Percentiles rank a stretch among this genome's conserved stretches.
phyloP scores from a whole-genome alignment of 2,888 invertebrate species.

The Drosophila kambysellisi region DNA sequence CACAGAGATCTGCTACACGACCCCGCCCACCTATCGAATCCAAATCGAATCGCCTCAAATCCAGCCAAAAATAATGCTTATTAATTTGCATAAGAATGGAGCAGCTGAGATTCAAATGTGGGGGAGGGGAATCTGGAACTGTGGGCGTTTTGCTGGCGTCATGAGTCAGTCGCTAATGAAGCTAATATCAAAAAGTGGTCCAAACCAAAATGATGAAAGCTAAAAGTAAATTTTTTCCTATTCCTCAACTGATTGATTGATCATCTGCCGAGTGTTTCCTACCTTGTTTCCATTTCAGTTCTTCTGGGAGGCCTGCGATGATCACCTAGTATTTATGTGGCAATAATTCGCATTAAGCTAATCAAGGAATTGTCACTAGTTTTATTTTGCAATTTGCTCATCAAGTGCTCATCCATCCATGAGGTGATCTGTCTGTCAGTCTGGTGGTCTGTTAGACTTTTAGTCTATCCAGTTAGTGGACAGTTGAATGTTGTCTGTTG shows the following conservation, averaged over 20 bases:
- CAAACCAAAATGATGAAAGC: slow-evolving; percentile 37
- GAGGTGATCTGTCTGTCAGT: slow-evolving; percentile 11
- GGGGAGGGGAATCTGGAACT: slow-evolving; percentile 5
- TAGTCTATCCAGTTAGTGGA: slow-evolving; percentile 51
- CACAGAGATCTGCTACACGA: slow-evolving; percentile 3
- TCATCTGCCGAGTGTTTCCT: slow-evolving; percentile 1
- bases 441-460: slow-evolving; percentile 21
- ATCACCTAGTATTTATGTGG: not conserved
- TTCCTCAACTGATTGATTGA: slow-evolving; percentile 19
- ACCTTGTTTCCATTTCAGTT: not conserved
- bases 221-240: not conserved
- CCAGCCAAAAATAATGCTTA: slow-evolving; percentile 44
- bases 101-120: too few species aligned
- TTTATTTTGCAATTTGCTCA: slow-evolving; percentile 49
- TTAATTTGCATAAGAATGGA: slow-evolving; percentile 51
- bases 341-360: slow-evolving; percentile 33
- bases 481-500: slow-evolving; percentile 35
- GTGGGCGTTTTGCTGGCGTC: slow-evolving; percentile 35
- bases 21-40: slow-evolving; percentile 42
- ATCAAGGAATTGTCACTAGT: slow-evolving; percentile 49
- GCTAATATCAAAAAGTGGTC: slow-evolving; percentile 19
- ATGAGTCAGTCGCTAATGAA: slow-evolving; percentile 41
- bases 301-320: slow-evolving; percentile 29
- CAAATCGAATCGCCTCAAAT: slow-evolving; percentile 9
- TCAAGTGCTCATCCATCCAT: not conserved